Base-by-base conservation (phyloP, 1,140 invertebrate genomes). In the Lepidurus packardi region DNA sequence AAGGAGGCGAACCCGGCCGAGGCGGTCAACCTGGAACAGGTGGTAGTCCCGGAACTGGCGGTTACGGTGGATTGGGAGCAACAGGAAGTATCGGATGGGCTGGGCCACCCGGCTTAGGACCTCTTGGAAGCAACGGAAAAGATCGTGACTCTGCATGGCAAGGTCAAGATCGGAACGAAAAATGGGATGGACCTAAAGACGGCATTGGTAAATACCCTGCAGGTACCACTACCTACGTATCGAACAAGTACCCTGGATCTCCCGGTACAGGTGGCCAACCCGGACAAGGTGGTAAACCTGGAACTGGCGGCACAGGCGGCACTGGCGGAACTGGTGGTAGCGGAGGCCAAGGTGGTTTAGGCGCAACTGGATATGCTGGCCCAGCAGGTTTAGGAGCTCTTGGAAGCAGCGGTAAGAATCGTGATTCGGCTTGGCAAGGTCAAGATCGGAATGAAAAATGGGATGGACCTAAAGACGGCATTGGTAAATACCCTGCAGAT, bases 101-200 rank as follows among this genome's bases (percentile, higher is more conserved):
- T 79, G 81, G 77, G 16, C 76, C 77, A 24, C 41, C 74, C 25
- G 13, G 43, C 34, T 16, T 25, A 34, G 78, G 78, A 24, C 80
- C 79, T 53, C n/a, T 45, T 80, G 80, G 80, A 43, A 25, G 44
- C 24, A 25, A 13, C 13, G 77, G 77, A 74, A n/a, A 43, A 9
- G 44, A 75, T 73, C 75, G 44, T 21, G 65, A 79, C 25, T 42
- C 78, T 10, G 21, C 78, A 1, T 75, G 75, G 43, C 73, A 81
- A 34, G 79, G 81, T 7, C 80, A 78, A 11, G 79, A 80, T 1
- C 79, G 80, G 1, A 77, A 80, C n/a, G 43, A 81, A 42, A 80
- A 82, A 43, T 53, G 79, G 24, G 79, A 75, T 45, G 45, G 78
- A 10, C 47, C 43, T n/a, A n/a, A 77, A 24, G 16, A 77, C 43